phyloP scores from a whole-genome alignment of 2,888 invertebrate genomes.

The Athetis lepigone region DNA sequence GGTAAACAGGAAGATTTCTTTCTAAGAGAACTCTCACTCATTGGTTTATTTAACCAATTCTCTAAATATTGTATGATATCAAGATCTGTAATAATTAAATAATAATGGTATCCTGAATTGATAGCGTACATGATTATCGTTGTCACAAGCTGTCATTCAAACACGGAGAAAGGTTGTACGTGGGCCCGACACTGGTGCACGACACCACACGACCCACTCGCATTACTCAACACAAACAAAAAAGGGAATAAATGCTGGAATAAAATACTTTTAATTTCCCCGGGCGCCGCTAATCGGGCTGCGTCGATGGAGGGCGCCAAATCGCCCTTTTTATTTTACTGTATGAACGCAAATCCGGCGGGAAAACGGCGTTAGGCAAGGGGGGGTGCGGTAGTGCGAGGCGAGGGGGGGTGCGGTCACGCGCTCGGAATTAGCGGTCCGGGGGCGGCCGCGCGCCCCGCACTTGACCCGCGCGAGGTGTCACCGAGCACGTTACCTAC shows the following conservation, averaged over 20 bases:
- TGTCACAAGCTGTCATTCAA: conserved; percentile 61
- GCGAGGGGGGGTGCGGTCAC: conserved; percentile 80
- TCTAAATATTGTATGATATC: conserved; percentile 4
- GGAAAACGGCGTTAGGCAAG: conserved; percentile 80
- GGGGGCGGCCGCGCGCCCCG: conserved; percentile 69
- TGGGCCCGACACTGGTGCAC: conserved; percentile 43
- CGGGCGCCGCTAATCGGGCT: conserved; percentile 89
- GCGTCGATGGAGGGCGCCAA: conserved; percentile 88
- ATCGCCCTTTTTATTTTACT: conserved; percentile 90
- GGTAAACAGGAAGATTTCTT: neutral
- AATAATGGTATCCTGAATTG: conserved; percentile 34
- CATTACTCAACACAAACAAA: conserved; percentile 87
- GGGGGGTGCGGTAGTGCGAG: conserved; percentile 52
- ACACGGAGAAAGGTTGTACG: conserved; percentile 33
- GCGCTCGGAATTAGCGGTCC: conserved; percentile 85
- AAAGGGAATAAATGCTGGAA: conserved; percentile 88
- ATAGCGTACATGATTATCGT: conserved; percentile 39
- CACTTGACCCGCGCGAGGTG: conserved; percentile 85
- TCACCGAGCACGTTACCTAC: conserved; percentile 87
- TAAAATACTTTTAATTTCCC: conserved; percentile 90
- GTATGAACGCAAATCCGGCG: conserved; percentile 89
- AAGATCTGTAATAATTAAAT: conserved; percentile 7
- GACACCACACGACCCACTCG: conserved; percentile 72
- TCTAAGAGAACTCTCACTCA: conserved; percentile 1
- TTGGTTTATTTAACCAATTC: conserved; percentile 4